Conservation (phyloP, 2,888 invertebrate species). For the Lottia gigantea region DNA sequence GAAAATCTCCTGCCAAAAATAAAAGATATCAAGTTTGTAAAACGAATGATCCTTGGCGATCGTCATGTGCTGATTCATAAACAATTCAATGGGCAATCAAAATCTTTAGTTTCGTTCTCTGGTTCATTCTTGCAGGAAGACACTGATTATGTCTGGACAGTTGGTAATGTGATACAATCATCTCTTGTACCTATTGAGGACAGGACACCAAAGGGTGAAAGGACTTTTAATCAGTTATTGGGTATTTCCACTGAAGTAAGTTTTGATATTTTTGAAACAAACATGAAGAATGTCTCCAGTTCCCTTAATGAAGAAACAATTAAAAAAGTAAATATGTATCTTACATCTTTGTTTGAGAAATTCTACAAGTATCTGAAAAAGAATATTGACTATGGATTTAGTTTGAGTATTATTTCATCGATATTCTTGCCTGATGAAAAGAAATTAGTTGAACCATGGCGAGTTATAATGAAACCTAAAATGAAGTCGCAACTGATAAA, state of each 20-base stretch:
- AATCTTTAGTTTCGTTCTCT: no score
- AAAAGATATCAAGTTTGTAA: slow-evolving; percentile 24
- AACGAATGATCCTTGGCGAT: slow-evolving; percentile 7
- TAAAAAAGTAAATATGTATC: not conserved
- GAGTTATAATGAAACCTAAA: not conserved
- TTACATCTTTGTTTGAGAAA: not conserved
- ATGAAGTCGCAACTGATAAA: not conserved
- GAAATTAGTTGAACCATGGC: slow-evolving; percentile 22
- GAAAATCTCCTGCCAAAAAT: slow-evolving; percentile 16
- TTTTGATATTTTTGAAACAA: not conserved
- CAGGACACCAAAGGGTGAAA: not conserved
- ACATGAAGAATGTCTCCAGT: not conserved
- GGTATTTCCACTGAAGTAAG: not conserved
- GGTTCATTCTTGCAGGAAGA: no score
- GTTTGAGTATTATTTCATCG: not conserved
- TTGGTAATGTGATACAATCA: not conserved
- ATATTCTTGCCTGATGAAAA: slow-evolving; percentile 25
- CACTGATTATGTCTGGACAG: slow-evolving; percentile 14
- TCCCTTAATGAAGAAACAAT: not conserved
- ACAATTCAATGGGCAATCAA: slow-evolving; percentile 8
- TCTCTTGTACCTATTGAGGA: not conserved
- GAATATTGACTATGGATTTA: not conserved
- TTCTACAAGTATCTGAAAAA: not conserved
- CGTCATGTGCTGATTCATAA: slow-evolving; percentile 1
- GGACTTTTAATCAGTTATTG: not conserved